Conservation (phyloP, 2,797 vertebrate species). For the Fratercula arctica region DNA sequence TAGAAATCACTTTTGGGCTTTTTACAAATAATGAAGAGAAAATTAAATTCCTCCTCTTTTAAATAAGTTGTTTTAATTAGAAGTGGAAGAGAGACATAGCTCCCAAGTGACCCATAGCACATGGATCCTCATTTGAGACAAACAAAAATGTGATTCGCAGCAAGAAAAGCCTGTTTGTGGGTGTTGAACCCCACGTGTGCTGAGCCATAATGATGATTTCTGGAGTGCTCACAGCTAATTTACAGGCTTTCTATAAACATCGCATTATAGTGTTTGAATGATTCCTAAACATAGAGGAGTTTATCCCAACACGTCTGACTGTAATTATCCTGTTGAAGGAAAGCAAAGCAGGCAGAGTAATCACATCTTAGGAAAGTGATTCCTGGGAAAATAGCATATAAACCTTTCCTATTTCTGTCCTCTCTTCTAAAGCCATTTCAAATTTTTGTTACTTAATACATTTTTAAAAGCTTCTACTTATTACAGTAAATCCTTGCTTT, state of each 20-base stretch:
- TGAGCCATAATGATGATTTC: constrained; percentile 4
- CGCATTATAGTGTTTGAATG: constrained; percentile 15
- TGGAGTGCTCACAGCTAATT: constrained; percentile 39
- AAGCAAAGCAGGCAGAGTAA: constrained; percentile 34
- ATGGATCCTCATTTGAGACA: background rate
- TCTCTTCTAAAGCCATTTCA: background rate
- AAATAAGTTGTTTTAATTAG: background rate
- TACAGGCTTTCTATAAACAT: constrained; percentile 31
- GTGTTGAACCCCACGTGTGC: background rate
- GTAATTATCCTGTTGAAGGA: constrained; percentile 35
- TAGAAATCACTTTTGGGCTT: background rate
- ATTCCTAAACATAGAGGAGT: constrained; percentile 47
- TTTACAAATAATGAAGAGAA: constrained; percentile 17
- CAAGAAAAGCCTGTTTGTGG: background rate
- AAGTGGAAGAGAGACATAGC: background rate
- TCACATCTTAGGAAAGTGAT: background rate
- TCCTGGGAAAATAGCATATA: background rate
- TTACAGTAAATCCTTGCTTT: background rate
- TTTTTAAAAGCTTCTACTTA: background rate
- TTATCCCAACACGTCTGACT: constrained; percentile 16
- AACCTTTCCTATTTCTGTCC: background rate
- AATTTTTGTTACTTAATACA: background rate
- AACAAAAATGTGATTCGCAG: background rate
- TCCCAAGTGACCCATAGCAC: background rate
- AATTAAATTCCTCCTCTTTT: background rate